Base-by-base conservation (phyloP, 2,797 vertebrate species). In the Hypotaenidia philippensis region DNA sequence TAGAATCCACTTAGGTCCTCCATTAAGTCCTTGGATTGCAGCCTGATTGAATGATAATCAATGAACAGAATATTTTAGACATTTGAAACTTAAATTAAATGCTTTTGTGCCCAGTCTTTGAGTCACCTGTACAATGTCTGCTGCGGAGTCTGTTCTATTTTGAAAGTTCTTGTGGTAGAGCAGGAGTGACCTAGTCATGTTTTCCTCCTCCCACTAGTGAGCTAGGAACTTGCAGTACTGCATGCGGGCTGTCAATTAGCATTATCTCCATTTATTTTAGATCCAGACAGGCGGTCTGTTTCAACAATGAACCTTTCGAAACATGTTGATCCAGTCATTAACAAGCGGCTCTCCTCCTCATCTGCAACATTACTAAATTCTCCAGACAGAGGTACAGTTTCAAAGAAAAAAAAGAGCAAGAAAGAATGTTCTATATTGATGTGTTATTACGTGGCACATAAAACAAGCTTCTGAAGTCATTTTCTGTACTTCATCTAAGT, bases 231-330 rank as follows among this genome's bases (percentile, higher is more conserved):
- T 87, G 87, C 94, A 94, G 65, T 97, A 34, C 76, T 97, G 96
- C 98, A 97, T 97, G 97, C 89, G 92, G 97, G 97, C 98, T 97
- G 97, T 98, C 98, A 98, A 97, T 97, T 98, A 97, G 98, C 96
- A 97, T 97, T 98, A 97, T 98, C 95, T 98, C 97, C 98, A 95
- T 98, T 98, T 98, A 97, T 98, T 98, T 97, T 98, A 99, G 99
- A 99, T 99, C 98, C 98, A 97, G 99, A 99, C 97, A 99, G 99
- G 98, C 97, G 99, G 66, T 99, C 99, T 91, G 98, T 99, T 97
- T 99, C 99, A 97, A 99, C 99, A 89, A 98, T 99, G 98, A 99
- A 99, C 98, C 98, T 99, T 97, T 99, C 99, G 98, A 99, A 99
- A 98, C 99, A 99, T 96, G 97, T 98, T 94, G 99, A 99, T 97